A percentile compares a stretch with the other conserved stretches of the same genome.
Conservation (phyloP, 2,797 vertebrate species). For the Dermochelys coriacea region DNA sequence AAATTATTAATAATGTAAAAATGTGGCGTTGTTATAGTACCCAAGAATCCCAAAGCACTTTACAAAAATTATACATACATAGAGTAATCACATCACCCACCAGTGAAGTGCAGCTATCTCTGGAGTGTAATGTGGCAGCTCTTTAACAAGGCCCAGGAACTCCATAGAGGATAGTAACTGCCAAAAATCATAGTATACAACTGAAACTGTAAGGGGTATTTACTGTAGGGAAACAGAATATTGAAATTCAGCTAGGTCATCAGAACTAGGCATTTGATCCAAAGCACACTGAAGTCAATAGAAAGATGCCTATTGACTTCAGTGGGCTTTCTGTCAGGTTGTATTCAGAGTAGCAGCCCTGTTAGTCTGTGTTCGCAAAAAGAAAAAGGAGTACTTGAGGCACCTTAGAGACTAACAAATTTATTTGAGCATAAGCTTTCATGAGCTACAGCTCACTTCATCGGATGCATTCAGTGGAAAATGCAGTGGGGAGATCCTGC, state of each 20-base stretch:
- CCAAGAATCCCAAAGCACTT: conserved; percentile 41
- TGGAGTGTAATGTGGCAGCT: not conserved
- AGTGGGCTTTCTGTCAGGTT: conserved; percentile 50
- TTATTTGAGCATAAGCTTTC: no score
- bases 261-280: conserved; percentile 3
- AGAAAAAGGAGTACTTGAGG: no score
- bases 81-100: not conserved
- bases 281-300: conserved; percentile 18
- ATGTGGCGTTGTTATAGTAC: not conserved
- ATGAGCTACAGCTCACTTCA: no score
- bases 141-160: not conserved
- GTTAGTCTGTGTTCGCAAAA: no score
- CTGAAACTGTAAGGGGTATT: not conserved
- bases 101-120: not conserved
- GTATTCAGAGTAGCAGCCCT: not conserved
- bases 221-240: not conserved
- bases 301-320: conserved; percentile 2
- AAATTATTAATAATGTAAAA: conserved; percentile 32
- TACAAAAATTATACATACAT: conserved; percentile 67
- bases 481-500: not conserved
- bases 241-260: not conserved
- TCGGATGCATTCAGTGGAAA: no score
- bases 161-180: not conserved
- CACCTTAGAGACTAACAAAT: no score
- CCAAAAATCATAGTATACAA: not conserved